Conservation (phyloP, 2,797 vertebrate species). For the Notolabrus celidotus region DNA sequence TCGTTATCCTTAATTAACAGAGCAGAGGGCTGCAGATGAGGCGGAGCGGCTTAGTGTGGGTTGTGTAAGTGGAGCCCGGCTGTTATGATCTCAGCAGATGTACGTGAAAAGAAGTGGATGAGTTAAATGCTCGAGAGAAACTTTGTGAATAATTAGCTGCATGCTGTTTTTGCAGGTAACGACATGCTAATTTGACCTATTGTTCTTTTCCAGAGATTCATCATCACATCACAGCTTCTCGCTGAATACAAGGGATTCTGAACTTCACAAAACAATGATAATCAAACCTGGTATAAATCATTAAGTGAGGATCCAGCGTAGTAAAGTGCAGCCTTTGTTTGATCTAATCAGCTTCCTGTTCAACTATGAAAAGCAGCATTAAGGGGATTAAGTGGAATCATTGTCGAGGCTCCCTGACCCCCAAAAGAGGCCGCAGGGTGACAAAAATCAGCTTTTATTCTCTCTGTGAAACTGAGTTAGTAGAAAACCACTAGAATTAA, state of each 20-base stretch:
- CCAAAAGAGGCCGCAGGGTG: neutral
- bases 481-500: too few relatives aligned
- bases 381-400: conserved; percentile 5
- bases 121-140: neutral
- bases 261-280: conserved; percentile 48
- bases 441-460: too few relatives aligned
- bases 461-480: too few relatives aligned
- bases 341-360: conserved; percentile 78
- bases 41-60: conserved; percentile 30
- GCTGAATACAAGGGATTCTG: conserved; percentile 21
- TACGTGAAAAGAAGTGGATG: neutral
- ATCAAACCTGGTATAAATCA: conserved; percentile 63
- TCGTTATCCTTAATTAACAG: conserved; percentile 77
- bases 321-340: conserved; percentile 56
- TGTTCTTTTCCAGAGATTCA: conserved; percentile 10
- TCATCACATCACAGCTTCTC: neutral
- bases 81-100: conserved; percentile 29
- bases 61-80: conserved; percentile 22
- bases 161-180: conserved; percentile 4
- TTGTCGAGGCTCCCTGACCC: conserved; percentile 28
- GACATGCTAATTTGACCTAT: conserved; percentile 42
- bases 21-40: conserved; percentile 66
- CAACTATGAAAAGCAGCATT: conserved; percentile 36
- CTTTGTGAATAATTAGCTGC: conserved; percentile 17
- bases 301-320: conserved; percentile 45